These are phyloP conservation scores for Neomonachus schauinslandi DNA, from an alignment of 2,113 vertebrate species.

Conservation along the genomic window DNA sequence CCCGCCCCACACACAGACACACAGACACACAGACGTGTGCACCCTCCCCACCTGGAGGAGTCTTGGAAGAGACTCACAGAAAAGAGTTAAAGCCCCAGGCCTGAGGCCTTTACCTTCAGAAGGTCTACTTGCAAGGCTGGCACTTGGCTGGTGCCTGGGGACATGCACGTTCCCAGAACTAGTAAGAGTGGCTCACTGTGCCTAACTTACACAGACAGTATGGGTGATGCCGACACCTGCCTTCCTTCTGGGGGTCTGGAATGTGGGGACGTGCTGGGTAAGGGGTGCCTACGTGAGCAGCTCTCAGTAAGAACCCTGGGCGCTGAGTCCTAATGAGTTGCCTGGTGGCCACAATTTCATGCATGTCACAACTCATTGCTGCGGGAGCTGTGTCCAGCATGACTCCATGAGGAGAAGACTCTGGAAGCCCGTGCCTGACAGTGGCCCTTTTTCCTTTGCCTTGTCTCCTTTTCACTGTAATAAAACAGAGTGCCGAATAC, in stretches of 20 bases:
- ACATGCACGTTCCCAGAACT: background rate
- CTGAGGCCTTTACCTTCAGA: background rate
- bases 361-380: background rate
- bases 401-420: background rate
- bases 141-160: background rate
- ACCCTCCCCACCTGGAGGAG: no score
- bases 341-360: background rate
- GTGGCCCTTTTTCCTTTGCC: background rate
- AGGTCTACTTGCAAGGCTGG: background rate
- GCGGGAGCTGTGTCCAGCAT: rapidly evolving
- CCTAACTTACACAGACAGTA: no score
- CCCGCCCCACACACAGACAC: background rate
- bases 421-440: rapidly evolving
- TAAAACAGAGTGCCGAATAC: background rate
- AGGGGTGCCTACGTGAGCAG: background rate
- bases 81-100: background rate
- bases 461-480: background rate
- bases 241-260: no score
- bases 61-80: background rate
- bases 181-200: background rate
- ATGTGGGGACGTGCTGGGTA: background rate
- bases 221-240: no score
- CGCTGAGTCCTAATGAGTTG: background rate
- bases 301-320: background rate
- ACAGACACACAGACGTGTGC: background rate